A percentile compares a stretch with the other conserved stretches of the same genome.
These are phyloP conservation scores for Macrobrachium rosenbergii DNA, from an alignment of 1,140 invertebrate species.

Conservation along the genomic window DNA sequence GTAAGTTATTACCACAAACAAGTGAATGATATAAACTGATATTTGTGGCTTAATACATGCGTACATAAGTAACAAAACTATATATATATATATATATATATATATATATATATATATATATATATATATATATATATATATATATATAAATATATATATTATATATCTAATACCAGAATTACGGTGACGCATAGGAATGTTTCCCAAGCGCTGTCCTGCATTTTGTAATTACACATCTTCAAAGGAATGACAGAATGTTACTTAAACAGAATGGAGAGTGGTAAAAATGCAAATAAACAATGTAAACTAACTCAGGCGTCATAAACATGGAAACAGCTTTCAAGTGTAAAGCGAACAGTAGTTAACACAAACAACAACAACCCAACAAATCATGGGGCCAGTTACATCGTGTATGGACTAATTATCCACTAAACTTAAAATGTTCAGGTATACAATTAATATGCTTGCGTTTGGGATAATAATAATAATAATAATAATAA, in stretches of 20 bases:
- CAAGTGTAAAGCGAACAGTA: too few relatives aligned
- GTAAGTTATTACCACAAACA: neutral
- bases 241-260: too few relatives aligned
- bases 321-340: too few relatives aligned
- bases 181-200: neutral
- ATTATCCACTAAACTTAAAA: neutral
- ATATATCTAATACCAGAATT: neutral
- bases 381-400: too few relatives aligned
- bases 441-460: neutral
- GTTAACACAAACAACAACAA: too few relatives aligned
- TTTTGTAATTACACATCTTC: neutral
- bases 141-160: conserved; percentile 8
- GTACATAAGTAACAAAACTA: neutral
- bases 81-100: conserved; percentile 24
- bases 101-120: conserved; percentile 17
- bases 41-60: conserved; percentile 2
- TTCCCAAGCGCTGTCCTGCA: neutral
- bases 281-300: too few relatives aligned
- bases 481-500: conserved; percentile 17
- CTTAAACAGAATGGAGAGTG: too few relatives aligned
- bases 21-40: conserved; percentile 20
- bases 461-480: neutral
- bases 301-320: too few relatives aligned
- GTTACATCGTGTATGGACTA: too few relatives aligned
- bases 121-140: conserved; percentile 33